Base-by-base conservation (phyloP, 2,113 vertebrate species). In the Ciconia boyciana region DNA sequence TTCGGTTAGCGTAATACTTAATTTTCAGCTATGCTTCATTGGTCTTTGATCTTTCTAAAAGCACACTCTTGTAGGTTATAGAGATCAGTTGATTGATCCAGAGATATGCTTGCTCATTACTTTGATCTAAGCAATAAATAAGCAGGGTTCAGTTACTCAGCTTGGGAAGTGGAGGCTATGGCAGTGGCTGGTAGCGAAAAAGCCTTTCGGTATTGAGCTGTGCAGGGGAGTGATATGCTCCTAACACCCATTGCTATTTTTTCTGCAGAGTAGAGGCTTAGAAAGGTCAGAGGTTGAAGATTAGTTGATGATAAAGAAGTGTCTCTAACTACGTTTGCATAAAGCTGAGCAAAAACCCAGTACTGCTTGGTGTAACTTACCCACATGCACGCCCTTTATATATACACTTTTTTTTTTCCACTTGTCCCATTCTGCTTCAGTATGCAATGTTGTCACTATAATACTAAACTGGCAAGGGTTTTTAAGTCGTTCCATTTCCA, bases 381-480 rank as follows among this genome's bases (percentile, higher is more conserved):
- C 79, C 90, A 88, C 90, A 46, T 88, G 90, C 87, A 92, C 25
- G 5, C 54, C 55, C 61, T 90, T 82, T 66, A 39, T 34, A 36
- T 14, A n/a, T 16, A 39, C 85, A 49, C 44, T 81, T 26, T 46
- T 44, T 61, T 90, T 89, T 68, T 4, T 15, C 39, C 69, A 91
- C 61, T 84, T 93, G 82, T 97, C 87, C 89, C 94, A 43, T 97
- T 97, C 97, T 97, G 83, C 94, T 97, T 97, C 95, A 58, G 83
- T 95, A 54, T 95, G 87, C 80, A 82, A 24, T 97, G 90, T 97
- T 96, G 78, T 97, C 96, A 96, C 93, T 97, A 7, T 96, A 97
- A 97, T 96, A 94, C 98, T 98, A 98, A 98, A 98, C 97, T 97
- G 97, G 97, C 98, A 98, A 98, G 94, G 93, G 78, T 95, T 97